Conservation (phyloP, 2,888 invertebrate genomes). For the Callyntrura guangdongensis region DNA sequence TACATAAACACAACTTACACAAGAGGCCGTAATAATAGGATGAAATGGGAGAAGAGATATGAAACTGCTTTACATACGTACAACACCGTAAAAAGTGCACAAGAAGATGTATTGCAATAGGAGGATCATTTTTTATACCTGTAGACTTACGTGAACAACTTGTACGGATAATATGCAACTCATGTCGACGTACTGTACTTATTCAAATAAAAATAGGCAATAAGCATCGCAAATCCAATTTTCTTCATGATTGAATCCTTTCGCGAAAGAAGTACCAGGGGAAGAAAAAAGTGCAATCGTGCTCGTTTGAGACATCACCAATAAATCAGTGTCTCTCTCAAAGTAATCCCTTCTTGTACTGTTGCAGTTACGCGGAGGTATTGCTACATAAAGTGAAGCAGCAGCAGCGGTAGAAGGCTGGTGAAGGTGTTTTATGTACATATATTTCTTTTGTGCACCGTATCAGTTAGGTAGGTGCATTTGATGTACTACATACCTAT, state of each 20-base stretch:
- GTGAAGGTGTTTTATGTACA: too few relatives aligned
- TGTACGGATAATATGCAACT: not conserved
- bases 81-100: slow-evolving; percentile 18
- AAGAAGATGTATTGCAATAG: not conserved
- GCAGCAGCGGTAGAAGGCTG: not conserved
- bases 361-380: not conserved
- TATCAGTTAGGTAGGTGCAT: too few relatives aligned
- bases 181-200: slow-evolving; percentile 39
- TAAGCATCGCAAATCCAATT: slow-evolving; percentile 74
- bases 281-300: slow-evolving; percentile 69
- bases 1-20: not conserved
- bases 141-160: not conserved
- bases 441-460: too few relatives aligned
- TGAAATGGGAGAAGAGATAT: not conserved
- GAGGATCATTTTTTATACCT: not conserved
- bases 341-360: slow-evolving; percentile 8
- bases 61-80: not conserved
- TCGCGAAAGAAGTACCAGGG: slow-evolving; percentile 22
- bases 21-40: slow-evolving; percentile 26
- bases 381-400: not conserved
- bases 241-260: slow-evolving; percentile 75
- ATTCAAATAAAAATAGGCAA: slow-evolving; percentile 55
- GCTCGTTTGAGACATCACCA: slow-evolving; percentile 63
- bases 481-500: not conserved
- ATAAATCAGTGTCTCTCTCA: slow-evolving; percentile 64